A percentile compares a stretch with the other conserved stretches of the same genome.
phyloP scores from a whole-genome alignment of 2,113 vertebrate genomes.

The Potamarius usumacintae region DNA sequence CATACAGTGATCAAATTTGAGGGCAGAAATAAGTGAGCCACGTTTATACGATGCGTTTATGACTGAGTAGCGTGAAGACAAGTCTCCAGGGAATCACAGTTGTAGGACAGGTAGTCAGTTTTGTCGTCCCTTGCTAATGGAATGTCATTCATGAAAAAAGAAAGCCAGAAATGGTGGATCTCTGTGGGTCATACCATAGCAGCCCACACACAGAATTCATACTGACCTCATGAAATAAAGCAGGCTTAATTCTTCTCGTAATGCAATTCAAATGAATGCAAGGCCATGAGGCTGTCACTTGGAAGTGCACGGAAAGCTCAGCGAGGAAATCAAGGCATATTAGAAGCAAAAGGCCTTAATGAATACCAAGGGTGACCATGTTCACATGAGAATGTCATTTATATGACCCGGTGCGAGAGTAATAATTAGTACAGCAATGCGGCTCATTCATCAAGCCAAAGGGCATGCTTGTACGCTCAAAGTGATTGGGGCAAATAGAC shows the following conservation, averaged over 20 bases:
- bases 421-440: conserved; percentile 43
- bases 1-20: conserved; percentile 39
- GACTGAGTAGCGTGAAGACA: background rate
- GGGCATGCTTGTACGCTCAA: conserved; percentile 15
- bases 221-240: conserved; percentile 31
- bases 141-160: conserved; percentile 19
- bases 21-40: conserved; percentile 12
- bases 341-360: conserved; percentile 33
- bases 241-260: conserved; percentile 51
- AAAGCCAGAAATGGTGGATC: background rate
- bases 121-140: background rate
- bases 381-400: conserved; percentile 35
- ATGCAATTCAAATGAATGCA: conserved; percentile 48
- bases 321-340: conserved; percentile 24
- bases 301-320: conserved; percentile 6
- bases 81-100: background rate
- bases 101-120: background rate
- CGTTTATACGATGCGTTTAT: background rate
- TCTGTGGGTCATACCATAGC: background rate
- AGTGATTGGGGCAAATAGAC: background rate
- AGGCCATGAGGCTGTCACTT: conserved; percentile 13
- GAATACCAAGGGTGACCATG: conserved; percentile 40
- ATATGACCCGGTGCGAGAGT: conserved; percentile 24
- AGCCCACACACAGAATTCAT: conserved; percentile 32
- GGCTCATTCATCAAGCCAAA: conserved; percentile 35